These are phyloP conservation scores for Linepithema humile DNA, from an alignment of 1,140 invertebrate genomes.

Conservation along the genomic window DNA sequence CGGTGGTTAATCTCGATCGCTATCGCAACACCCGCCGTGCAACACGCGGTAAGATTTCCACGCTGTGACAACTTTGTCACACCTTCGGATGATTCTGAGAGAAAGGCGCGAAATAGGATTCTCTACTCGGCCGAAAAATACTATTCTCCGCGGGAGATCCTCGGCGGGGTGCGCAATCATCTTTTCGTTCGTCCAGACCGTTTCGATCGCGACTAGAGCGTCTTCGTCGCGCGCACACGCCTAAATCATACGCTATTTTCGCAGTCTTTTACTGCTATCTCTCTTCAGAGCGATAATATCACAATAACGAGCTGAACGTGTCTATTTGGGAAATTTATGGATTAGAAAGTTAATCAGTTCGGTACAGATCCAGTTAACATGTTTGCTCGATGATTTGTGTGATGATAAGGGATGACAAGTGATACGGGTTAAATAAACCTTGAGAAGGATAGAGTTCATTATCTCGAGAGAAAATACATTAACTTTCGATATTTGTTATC, in stretches of 20 bases:
- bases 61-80: neutral
- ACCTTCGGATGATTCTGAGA: slow-evolving; percentile 15
- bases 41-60: neutral
- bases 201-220: neutral
- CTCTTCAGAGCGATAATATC: no score
- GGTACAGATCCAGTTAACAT: slow-evolving; percentile 39
- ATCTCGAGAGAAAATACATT: neutral
- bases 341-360: neutral
- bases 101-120: slow-evolving; percentile 27
- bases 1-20: neutral
- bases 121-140: slow-evolving; percentile 32
- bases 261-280: no score
- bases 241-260: no score
- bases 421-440: slow-evolving; percentile 6
- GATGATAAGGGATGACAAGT: slow-evolving; percentile 1
- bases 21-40: neutral
- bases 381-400: slow-evolving; percentile 25
- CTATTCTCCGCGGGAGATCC: slow-evolving; percentile 10
- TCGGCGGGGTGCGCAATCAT: neutral
- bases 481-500: neutral
- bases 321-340: slow-evolving; percentile 2
- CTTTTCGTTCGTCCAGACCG: neutral
- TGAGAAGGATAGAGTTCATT: slow-evolving; percentile 19
- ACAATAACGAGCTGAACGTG: neutral
- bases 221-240: no score